Base-by-base conservation (phyloP, 2,888 invertebrate genomes). In the Conomelus anceps region DNA sequence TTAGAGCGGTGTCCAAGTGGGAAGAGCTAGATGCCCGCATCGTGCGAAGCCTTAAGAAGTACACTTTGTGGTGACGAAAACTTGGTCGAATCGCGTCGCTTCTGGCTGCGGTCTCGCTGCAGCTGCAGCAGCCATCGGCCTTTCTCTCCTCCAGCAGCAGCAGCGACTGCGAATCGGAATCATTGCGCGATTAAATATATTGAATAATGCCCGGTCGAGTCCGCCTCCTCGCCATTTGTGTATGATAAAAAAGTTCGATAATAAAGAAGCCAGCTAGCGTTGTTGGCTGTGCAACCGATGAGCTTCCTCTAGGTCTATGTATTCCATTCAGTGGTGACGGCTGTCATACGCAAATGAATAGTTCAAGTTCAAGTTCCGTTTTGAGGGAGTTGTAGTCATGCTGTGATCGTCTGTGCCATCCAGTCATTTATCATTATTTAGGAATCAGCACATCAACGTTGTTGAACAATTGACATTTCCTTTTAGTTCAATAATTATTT, bases 11-110 rank as follows among this genome's bases (percentile, higher is more conserved):
- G 88, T 90, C 90, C 22, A 90, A 90, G 41, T 90, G 90, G 90
- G 90, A 90, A 85, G 90, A 90, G 89, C 41, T 90, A 87, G 90
- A 90, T 41, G 89, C 89, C 86, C 90, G 90, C 24, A 89, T 90
- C 23, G 90, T 89, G 90, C 90, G 90, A 87, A 89, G 90, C 90
- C 90, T 90, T 89, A 90, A 90, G 88, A 87, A 87, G 88, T 90
- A 90, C 89, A 90, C 89, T 41, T 34, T 90, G 84, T 90, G 90
- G 90, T 90, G 90, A 90, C 90, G 23, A 86, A 86, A 86, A 23
- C n/a, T 22, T 26, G 86, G 22, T 86, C n/a, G 86, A n/a, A 3
- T 86, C 86, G 86, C 86, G 63, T 86, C 86, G 23, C 26, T 22
- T n/a, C 86, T 20, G 86, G 23, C 86, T 86, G 86, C 86, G 20